A percentile compares a stretch with the other conserved stretches of the same genome.
Conservation (phyloP, 2,113 vertebrate species). For the Cephalopholis sonnerati region DNA sequence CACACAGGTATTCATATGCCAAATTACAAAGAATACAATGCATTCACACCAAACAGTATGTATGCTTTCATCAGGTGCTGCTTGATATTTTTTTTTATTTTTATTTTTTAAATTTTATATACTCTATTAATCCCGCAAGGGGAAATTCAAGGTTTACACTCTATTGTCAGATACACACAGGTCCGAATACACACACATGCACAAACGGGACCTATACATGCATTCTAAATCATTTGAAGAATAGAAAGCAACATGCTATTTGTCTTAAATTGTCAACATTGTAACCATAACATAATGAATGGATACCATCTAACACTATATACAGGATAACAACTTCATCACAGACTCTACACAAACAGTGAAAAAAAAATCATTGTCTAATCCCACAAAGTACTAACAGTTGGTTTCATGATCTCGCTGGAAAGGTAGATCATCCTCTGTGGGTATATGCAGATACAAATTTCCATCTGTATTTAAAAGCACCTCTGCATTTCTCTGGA, state of each 20-base stretch:
- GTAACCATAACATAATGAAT: neutral
- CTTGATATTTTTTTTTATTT: too few species aligned
- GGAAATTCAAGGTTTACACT: too few species aligned
- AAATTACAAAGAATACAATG: neutral
- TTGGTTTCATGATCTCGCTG: conserved; percentile 75
- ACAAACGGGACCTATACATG: too few species aligned
- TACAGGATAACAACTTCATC: neutral
- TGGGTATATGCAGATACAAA: conserved; percentile 47
- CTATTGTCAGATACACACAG: too few species aligned
- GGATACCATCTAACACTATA: conserved; percentile 30
- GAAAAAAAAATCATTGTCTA: neutral
- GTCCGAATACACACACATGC: too few species aligned
- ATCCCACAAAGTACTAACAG: conserved; percentile 60
- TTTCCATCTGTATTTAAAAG: conserved; percentile 43
- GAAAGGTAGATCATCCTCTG: conserved; percentile 66
- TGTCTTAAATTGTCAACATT: neutral
- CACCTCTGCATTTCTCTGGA: conserved; percentile 36
- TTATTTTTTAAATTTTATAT: too few species aligned
- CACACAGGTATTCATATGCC: neutral
- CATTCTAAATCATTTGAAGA: neutral
- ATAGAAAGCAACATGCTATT: neutral
- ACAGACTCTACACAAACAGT: neutral
- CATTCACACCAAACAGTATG: neutral
- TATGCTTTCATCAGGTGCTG: neutral
- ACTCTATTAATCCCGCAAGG: too few species aligned